Evolutionary conservation across 2,797 vertebrate species (phyloP), one percentile per base, ranked within the genome.

Genomic region (Moxostoma hubbsi): DNA sequence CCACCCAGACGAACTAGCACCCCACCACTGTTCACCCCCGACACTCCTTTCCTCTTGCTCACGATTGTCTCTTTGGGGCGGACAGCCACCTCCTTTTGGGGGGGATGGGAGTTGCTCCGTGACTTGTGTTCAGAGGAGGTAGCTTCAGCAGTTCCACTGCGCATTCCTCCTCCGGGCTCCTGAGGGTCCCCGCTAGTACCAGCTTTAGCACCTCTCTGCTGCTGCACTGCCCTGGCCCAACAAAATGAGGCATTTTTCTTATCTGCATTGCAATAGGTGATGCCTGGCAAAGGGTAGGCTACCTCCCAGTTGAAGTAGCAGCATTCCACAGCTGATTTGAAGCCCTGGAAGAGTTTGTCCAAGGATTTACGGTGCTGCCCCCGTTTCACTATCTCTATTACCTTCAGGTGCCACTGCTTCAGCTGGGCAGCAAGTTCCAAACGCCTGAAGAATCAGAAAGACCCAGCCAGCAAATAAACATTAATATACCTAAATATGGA

Each of bases 221-320:
- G 92, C 79, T 96, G 97, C 84, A 96, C 90, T 10, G 95, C 94
- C 83, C 96, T 94, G 0, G 95, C 94, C 97, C 97, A 99, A 86
- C 96, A 97, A 87, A 98, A 95, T 0, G 94, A 93, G 84, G 89
- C 84, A 43, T 95, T 95, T 92, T 98, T 99, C 89, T 96, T 96
- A 87, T 99, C 98, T 5, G 94, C 92, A 64, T 92, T 95, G 72
- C 95, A 98, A 71, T 98, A 99, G 0, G 98, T 99, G 86, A 99
- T 98, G 16, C 98, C 96, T 0, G 97, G 94, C 85, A 99, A 94
- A 0, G 98, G 98, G 84, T 98, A 99, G 47, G 97, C 97, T 79
- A 93, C 95, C 87, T 99, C 98, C 98, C 98, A 99, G 91, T 93
- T 98, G 87, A 99, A 99, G 86, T 97, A 99, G 89, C 98, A 99